Percentiles rank a stretch among this genome's conserved stretches.
phyloP scores from a whole-genome alignment of 2,113 vertebrate genomes.

The Scomber scombrus region DNA sequence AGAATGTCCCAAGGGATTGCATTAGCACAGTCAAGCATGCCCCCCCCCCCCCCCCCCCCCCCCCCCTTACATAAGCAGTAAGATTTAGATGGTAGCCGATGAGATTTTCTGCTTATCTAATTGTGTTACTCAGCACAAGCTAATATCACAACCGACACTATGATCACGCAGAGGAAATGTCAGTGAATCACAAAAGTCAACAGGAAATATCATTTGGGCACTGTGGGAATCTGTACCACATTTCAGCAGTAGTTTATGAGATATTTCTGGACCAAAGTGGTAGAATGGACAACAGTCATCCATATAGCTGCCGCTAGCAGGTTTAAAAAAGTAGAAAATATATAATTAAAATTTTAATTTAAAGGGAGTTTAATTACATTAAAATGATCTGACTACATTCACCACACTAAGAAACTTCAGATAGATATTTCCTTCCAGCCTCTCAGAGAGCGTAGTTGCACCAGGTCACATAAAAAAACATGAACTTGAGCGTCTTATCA shows the following conservation, averaged over 20 bases:
- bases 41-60: background rate
- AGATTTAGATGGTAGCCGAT: constrained; percentile 36
- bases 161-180: background rate
- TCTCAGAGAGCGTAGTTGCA: constrained; percentile 27
- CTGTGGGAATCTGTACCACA: background rate
- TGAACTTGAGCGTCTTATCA: constrained; percentile 56
- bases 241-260: background rate
- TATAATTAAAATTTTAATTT: background rate
- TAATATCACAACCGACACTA: constrained; percentile 29
- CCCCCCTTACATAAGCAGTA: constrained; percentile 22
- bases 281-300: too few relatives aligned
- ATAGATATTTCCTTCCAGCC: background rate
- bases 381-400: background rate
- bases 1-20: constrained; percentile 45
- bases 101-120: constrained; percentile 65
- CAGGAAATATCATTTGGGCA: background rate
- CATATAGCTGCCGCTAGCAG: background rate
- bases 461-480: constrained; percentile 40
- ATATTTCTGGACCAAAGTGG: background rate
- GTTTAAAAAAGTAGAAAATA: background rate
- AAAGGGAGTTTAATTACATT: background rate
- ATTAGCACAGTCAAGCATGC: constrained; percentile 45
- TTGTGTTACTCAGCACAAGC: constrained; percentile 49
- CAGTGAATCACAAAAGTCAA: background rate
- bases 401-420: background rate